Base-by-base conservation (phyloP, 1,140 invertebrate species). In the Apis florea region DNA sequence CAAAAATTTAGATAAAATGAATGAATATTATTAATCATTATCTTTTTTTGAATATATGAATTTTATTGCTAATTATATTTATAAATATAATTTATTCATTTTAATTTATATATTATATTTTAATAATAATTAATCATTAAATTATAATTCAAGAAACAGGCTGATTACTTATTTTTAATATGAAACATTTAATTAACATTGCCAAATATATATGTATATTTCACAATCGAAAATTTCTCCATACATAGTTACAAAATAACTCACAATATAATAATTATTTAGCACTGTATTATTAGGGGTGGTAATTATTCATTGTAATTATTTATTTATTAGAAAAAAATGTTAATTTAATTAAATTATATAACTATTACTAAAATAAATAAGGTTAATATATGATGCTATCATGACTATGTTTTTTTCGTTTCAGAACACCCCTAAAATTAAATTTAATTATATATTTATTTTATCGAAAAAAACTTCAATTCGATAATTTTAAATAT, bases 141-240 rank as follows among this genome's bases (percentile, higher is more conserved):
- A 61, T 24, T 40, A 49, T 53, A 66, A 53, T 74, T 74, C 21
- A 47, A 26, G 49, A 13, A 4, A 58, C 40, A 26, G 13, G 8
- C 58, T 51, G 49, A 73, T 66, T n/a, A 63, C 63, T 73, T 58
- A n/a, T 19, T 79, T 58, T 79, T 64, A 64, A 79, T 72, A 66
- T 49, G 54, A n/a, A 53, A 56, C 21, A 72, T 24, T 53, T 51
- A 72, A 21, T 61, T 72, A 61, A 63, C 21, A 59, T 78, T 71
- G 26, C 21, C 26, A 61, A 59, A 6, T 53, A 40, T 59, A 61
- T 19, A 74, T 61, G 19, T 74, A 71, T 66, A 74, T 66, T n/a
- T 67, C 58, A 31, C 15, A 51, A 51, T 63, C 58, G 13, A 49
- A 40, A 47, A 51, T 63, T 49, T 8, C 31, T 31, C 13, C 24